A percentile compares a stretch with the other conserved stretches of the same genome.
Evolutionary conservation across 1,140 invertebrate species (phyloP).

Genomic region (Bradynema listronoti): DNA sequence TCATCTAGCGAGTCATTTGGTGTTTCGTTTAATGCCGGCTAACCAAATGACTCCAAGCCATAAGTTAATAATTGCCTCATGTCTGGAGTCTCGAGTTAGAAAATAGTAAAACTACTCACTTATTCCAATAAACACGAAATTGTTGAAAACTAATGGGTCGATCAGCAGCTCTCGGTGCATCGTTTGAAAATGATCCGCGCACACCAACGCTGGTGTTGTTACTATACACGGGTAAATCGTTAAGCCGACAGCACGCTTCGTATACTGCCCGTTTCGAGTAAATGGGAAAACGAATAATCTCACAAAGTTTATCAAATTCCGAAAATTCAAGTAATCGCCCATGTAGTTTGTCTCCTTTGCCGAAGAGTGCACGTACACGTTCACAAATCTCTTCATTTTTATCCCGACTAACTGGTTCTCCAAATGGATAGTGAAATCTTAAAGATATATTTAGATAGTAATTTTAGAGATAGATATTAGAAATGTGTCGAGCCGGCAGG

Average conservation of each 20-base stretch:
- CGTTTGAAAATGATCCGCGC: neutral
- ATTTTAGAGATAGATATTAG: no score
- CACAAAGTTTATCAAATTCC: conserved; percentile 38
- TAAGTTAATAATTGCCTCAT: no score
- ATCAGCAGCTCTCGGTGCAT: neutral
- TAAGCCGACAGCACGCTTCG: conserved; percentile 40
- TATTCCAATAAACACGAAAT: conserved; percentile 46
- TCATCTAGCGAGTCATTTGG: no score
- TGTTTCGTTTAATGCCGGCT: no score
- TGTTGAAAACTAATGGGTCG: conserved; percentile 39
- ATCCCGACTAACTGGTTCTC: conserved; percentile 26
- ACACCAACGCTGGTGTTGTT: neutral
- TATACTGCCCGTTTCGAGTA: conserved; percentile 37
- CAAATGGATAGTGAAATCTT: conserved; percentile 40
- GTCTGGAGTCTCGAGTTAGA: no score
- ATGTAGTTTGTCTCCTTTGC: no score
- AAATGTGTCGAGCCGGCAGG: no score
- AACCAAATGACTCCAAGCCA: no score
- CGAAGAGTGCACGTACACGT: conserved; percentile 14
- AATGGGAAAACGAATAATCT: no score
- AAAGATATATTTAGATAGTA: no score
- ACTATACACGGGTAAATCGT: neutral
- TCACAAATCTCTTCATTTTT: conserved; percentile 33
- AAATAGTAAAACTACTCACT: no score
- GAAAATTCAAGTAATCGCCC: no score